A percentile compares a stretch with the other conserved stretches of the same genome.
Conservation (phyloP, 2,888 invertebrate species). For the Coelopa pilipes region DNA sequence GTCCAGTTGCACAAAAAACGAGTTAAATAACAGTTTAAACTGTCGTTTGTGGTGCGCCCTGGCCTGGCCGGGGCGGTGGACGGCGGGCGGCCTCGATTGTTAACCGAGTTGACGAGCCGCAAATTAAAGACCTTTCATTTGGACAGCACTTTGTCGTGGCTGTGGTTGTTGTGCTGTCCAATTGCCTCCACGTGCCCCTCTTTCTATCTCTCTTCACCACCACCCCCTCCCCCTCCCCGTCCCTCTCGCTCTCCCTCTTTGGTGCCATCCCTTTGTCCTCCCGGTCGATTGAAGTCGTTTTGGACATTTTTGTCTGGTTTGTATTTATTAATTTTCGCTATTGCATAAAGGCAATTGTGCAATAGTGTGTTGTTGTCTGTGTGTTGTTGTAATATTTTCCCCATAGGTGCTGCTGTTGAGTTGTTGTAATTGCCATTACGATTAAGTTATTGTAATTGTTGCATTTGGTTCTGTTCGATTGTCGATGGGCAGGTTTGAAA, state of each 20-base stretch:
- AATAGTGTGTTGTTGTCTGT: not conserved
- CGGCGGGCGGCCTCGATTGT: not conserved
- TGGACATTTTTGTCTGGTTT: not conserved
- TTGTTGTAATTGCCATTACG: not conserved
- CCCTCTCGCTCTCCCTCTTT: too few relatives aligned
- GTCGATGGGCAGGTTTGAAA: too few relatives aligned
- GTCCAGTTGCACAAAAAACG: constrained; percentile 45
- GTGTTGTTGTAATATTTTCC: not conserved
- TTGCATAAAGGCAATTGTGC: not conserved
- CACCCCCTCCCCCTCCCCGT: too few relatives aligned
- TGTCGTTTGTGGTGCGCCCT: constrained; percentile 37
- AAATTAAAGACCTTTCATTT: not conserved
- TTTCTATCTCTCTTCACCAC: too few relatives aligned
- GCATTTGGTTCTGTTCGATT: not conserved
- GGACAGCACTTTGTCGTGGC: not conserved
- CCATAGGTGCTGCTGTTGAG: not conserved
- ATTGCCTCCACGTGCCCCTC: too few relatives aligned
- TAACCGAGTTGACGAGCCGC: constrained; percentile 16
- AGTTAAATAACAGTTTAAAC: constrained; percentile 55
- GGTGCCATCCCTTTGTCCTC: too few relatives aligned
- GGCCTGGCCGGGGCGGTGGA: too few relatives aligned
- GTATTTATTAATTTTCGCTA: too few relatives aligned
- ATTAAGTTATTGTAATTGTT: not conserved
- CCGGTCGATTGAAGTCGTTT: not conserved
- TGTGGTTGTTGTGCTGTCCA: not conserved